phyloP scores from a whole-genome alignment of 2,888 invertebrate species.

The Clanis bilineata region DNA sequence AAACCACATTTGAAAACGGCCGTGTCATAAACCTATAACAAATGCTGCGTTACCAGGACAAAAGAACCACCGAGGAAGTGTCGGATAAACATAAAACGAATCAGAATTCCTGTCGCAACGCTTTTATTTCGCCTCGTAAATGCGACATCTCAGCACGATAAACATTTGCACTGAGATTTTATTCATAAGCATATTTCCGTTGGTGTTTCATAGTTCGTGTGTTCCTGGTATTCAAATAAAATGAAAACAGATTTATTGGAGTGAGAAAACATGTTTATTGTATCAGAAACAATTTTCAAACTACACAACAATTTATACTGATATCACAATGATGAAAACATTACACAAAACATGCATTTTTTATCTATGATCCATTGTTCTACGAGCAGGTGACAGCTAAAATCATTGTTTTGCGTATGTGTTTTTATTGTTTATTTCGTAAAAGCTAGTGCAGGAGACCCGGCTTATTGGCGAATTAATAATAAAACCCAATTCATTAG shows the following conservation, averaged over 20 bases:
- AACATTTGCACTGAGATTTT: slow-evolving; percentile 13
- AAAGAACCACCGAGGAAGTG: slow-evolving; percentile 4
- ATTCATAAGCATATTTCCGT: slow-evolving; percentile 11
- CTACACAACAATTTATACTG: too few species aligned
- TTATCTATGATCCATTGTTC: too few species aligned
- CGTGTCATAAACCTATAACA: neutral
- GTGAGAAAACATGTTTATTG: neutral
- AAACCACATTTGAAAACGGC: neutral
- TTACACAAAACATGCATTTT: too few species aligned
- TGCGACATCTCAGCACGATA: slow-evolving; percentile 7
- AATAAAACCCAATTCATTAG: too few species aligned
- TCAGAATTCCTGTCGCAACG: slow-evolving; percentile 8
- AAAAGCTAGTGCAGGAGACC: too few species aligned
- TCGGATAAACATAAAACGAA: slow-evolving; percentile 12
- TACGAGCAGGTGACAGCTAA: too few species aligned
- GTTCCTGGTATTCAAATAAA: neutral
- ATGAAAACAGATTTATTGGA: neutral
- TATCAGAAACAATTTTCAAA: too few species aligned
- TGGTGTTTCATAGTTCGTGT: neutral
- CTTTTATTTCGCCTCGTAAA: slow-evolving; percentile 12
- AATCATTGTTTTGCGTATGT: too few species aligned
- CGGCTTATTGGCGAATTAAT: too few species aligned
- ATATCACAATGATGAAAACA: too few species aligned
- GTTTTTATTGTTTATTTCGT: too few species aligned
- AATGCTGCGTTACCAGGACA: neutral